Evolutionary conservation across 1,140 invertebrate genomes (phyloP).

Genomic region (Drosophila cardini): DNA sequence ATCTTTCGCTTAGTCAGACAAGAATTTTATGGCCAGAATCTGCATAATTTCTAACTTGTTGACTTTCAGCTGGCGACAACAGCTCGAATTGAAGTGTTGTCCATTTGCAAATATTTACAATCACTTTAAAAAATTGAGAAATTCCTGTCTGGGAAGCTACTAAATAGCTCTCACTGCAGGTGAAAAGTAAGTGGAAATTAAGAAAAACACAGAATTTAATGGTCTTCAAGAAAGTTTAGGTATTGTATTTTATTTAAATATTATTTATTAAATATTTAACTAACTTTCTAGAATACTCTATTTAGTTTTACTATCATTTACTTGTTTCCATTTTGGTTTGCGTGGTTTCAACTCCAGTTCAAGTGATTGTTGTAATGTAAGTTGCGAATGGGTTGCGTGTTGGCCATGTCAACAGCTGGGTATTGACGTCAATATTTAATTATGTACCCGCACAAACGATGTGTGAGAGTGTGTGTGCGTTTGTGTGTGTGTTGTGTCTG

Average conservation of each 20-base stretch:
- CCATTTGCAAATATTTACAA: conserved; percentile 37
- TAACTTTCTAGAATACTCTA: neutral
- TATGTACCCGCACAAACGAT: conserved; percentile 43
- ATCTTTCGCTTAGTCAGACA: conserved; percentile 31
- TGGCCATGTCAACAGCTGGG: conserved; percentile 24
- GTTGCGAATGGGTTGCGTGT: conserved; percentile 30
- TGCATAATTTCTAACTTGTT: conserved; percentile 68
- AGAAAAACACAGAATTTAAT: no score
- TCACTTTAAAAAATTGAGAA: conserved; percentile 52
- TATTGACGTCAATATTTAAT: conserved; percentile 70
- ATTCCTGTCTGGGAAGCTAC: conserved; percentile 14
- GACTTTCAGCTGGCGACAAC: conserved; percentile 25
- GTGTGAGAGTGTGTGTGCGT: conserved; percentile 6
- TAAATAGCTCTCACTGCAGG: no score
- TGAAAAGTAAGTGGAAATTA: no score
- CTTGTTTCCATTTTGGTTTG: neutral
- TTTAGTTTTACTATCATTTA: neutral
- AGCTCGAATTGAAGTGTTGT: conserved; percentile 27
- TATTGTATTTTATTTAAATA: no score
- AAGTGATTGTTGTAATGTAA: neutral
- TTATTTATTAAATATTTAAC: neutral
- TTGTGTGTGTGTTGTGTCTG: conserved; percentile 4
- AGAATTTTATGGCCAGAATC: conserved; percentile 50
- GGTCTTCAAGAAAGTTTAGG: neutral
- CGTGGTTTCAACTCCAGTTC: neutral